Conservation (phyloP, 2,797 vertebrate genomes). For the Epinephelus malabaricus region DNA sequence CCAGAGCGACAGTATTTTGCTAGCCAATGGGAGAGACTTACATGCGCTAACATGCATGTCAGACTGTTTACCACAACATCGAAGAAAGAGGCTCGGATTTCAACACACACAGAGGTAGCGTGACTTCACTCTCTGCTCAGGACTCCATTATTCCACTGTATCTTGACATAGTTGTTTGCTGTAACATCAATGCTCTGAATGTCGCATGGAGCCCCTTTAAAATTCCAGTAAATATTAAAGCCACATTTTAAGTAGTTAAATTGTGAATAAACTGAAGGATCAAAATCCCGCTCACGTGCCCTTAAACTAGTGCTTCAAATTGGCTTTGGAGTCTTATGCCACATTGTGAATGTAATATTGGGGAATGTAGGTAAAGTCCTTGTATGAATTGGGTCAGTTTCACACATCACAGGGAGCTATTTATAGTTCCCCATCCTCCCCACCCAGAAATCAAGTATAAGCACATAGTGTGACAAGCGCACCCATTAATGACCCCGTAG, state of each 20-base stretch:
- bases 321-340: constrained; percentile 3
- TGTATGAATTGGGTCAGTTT: constrained; percentile 50
- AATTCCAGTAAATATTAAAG: background rate
- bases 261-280: constrained; percentile 11
- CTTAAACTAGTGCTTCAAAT: constrained; percentile 22
- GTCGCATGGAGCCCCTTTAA: background rate
- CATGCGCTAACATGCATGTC: no score
- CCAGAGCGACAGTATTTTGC: no score
- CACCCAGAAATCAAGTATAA: constrained; percentile 42
- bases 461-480: constrained; percentile 52
- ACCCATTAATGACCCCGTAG: constrained; percentile 80
- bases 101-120: no score
- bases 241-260: background rate
- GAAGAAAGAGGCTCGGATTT: no score
- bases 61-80: no score
- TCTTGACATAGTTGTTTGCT: no score
- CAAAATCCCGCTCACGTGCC: background rate
- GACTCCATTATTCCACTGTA: no score
- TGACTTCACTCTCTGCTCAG: no score
- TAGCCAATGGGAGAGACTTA: no score
- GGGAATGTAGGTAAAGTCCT: constrained; percentile 38
- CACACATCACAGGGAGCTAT: constrained; percentile 31
- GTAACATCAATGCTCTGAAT: no score
- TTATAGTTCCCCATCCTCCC: constrained; percentile 29
- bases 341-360: constrained; percentile 19